Evolutionary conservation across 2,888 invertebrate genomes (phyloP).

Genomic region (Barypeithes pellucidus): DNA sequence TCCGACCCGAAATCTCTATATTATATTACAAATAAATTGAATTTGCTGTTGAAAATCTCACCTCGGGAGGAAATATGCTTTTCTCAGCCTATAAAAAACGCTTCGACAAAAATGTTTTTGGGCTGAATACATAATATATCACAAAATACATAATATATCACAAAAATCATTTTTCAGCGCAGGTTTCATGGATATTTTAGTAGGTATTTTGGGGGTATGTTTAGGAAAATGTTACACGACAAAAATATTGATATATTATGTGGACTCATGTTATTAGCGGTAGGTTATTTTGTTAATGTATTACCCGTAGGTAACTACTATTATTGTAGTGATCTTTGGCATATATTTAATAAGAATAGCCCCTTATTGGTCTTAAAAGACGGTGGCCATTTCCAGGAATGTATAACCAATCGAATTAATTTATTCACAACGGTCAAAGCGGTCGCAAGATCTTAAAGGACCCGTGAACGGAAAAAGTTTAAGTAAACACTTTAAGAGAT

Average conservation of each 20-base stretch:
- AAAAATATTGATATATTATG: conserved; percentile 4
- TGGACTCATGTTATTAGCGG: no score
- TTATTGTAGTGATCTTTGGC: no score
- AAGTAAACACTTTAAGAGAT: no score
- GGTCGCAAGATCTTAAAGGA: no score
- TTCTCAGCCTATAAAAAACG: conserved; percentile 25
- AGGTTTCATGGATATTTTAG: conserved; percentile 25
- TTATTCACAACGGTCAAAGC: no score
- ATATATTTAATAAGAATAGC: no score
- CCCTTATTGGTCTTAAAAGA: no score
- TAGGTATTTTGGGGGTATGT: conserved; percentile 6
- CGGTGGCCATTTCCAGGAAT: no score
- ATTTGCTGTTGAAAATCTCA: conserved; percentile 21
- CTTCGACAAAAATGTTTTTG: conserved; percentile 22
- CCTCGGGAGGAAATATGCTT: conserved; percentile 24
- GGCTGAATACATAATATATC: conserved; percentile 20
- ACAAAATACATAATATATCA: conserved; percentile 24
- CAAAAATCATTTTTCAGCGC: conserved; percentile 20
- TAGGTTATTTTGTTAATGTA: background rate
- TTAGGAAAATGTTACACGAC: background rate
- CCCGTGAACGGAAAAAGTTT: no score
- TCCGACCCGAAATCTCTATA: background rate
- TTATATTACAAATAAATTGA: conserved; percentile 29
- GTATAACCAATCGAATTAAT: no score
- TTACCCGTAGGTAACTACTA: no score